Percentiles rank a stretch among this genome's conserved stretches.
These are phyloP conservation scores for Champsocephalus gunnari DNA, from an alignment of 2,797 vertebrate genomes.

Conservation along the genomic window DNA sequence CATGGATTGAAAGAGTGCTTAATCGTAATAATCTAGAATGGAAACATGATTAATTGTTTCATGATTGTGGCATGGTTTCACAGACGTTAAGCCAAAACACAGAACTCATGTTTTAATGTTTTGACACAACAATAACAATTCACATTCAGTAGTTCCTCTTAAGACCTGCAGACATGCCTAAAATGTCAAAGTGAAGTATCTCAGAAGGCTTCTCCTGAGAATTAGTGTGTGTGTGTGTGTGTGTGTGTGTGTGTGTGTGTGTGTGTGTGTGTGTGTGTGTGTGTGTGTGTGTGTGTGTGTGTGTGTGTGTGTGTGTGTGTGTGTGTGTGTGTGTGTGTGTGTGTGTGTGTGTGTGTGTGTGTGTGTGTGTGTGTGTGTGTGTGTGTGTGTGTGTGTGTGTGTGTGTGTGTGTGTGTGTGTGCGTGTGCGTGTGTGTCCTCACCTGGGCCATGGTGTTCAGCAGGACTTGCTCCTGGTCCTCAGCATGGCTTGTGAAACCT, in stretches of 20 bases:
- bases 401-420: no score
- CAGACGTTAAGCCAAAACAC: neutral
- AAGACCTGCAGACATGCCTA: neutral
- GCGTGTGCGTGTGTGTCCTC: constrained; percentile 32
- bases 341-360: neutral
- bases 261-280: constrained; percentile 20
- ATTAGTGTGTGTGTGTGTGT: neutral
- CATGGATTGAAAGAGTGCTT: neutral
- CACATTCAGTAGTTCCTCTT: neutral
- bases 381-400: constrained; percentile 19
- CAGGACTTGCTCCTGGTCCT: constrained; percentile 62
- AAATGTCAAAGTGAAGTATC: neutral
- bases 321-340: neutral
- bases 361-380: constrained; percentile 29
- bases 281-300: constrained; percentile 25
- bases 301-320: constrained; percentile 4
- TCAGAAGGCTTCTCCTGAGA: neutral
- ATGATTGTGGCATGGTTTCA: no score
- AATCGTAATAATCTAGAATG: neutral
- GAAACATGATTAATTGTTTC: neutral
- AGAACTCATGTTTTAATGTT: no score
- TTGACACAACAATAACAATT: neutral
- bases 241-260: constrained; percentile 8
- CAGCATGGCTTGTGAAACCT: constrained; percentile 68
- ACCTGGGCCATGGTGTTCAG: constrained; percentile 85